Evolutionary conservation across 2,113 vertebrate genomes (phyloP).

Genomic region (Rhynchomys soricoides): DNA sequence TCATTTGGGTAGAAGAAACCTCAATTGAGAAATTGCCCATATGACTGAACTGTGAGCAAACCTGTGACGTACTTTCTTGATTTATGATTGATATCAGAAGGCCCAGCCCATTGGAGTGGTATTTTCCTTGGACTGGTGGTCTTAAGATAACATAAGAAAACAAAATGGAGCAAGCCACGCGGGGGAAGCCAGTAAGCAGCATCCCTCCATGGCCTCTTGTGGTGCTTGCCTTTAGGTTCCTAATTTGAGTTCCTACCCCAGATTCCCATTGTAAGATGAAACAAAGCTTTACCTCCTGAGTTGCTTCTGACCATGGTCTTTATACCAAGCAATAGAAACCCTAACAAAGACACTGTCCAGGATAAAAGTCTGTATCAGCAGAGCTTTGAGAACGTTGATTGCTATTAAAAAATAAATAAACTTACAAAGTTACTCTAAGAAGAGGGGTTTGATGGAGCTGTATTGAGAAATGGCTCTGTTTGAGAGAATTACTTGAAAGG

Average conservation of each 20-base stretch:
- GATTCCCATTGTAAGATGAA: background rate
- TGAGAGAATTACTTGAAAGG: constrained; percentile 53
- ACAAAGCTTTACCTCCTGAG: background rate
- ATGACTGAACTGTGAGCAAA: background rate
- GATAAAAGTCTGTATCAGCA: constrained; percentile 15
- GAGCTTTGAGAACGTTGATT: constrained; percentile 42
- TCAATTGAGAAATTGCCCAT: background rate
- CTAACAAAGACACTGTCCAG: background rate
- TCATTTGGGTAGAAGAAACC: background rate
- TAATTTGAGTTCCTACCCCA: background rate
- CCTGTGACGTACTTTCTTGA: background rate
- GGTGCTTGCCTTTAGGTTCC: background rate
- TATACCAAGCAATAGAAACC: background rate
- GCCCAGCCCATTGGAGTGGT: no score
- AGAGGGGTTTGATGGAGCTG: constrained; percentile 29
- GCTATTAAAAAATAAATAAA: background rate
- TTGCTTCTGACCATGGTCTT: background rate
- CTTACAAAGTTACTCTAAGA: constrained; percentile 19
- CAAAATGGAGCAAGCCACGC: background rate
- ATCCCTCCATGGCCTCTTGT: background rate
- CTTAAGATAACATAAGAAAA: background rate
- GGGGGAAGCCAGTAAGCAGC: background rate
- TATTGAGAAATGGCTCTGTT: constrained; percentile 39
- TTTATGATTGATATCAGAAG: background rate
- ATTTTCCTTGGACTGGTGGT: background rate